These are phyloP conservation scores for Apodemia zela DNA, from an alignment of 2,888 invertebrate species.

Conservation along the genomic window DNA sequence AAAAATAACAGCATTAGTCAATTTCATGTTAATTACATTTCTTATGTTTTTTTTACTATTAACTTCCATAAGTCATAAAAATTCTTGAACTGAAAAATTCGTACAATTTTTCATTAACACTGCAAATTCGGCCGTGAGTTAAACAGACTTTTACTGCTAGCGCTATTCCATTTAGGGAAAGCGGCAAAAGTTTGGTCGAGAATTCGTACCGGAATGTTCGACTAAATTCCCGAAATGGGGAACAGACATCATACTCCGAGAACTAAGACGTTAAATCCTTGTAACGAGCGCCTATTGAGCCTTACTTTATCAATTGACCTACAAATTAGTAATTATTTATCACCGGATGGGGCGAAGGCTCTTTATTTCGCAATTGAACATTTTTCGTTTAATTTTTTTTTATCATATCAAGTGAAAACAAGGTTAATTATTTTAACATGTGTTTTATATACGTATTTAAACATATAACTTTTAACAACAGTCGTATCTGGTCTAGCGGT, in stretches of 20 bases:
- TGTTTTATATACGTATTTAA: no score
- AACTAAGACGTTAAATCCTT: conserved; percentile 72
- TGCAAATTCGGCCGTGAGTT: conserved; percentile 32
- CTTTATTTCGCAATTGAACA: background rate
- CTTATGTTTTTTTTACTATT: background rate
- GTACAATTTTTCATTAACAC: conserved; percentile 35
- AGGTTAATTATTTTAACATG: no score
- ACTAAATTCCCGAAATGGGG: conserved; percentile 58
- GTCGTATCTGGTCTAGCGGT: no score
- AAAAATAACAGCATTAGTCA: background rate
- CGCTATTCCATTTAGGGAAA: conserved; percentile 41
- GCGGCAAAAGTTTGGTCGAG: conserved; percentile 56
- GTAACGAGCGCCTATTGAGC: conserved; percentile 62
- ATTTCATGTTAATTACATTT: background rate
- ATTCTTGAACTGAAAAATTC: conserved; percentile 30
- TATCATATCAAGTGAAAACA: no score
- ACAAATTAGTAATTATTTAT: conserved; percentile 55
- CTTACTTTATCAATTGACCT: conserved; percentile 61
- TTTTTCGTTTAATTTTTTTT: background rate
- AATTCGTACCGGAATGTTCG: conserved; percentile 69
- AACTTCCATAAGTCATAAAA: conserved; percentile 28
- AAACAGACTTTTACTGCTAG: conserved; percentile 37
- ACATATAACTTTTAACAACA: no score
- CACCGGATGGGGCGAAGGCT: conserved; percentile 29
- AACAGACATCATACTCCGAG: conserved; percentile 47